These are phyloP conservation scores for Gortyna flavago DNA, from an alignment of 2,888 invertebrate genomes.

Conservation along the genomic window DNA sequence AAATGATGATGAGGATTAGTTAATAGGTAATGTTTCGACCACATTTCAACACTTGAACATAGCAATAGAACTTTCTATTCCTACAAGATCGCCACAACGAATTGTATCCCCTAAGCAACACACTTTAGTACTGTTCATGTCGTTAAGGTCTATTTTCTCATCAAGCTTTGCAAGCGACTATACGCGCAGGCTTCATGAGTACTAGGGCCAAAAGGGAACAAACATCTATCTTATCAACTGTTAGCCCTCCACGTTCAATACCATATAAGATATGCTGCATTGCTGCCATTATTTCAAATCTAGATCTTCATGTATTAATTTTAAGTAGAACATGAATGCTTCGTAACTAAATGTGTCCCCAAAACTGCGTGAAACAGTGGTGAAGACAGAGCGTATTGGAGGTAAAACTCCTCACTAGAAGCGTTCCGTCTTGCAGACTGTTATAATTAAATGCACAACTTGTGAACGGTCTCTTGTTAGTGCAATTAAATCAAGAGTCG, in stretches of 20 bases:
- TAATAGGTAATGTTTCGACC: neutral
- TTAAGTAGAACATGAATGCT: slow-evolving; percentile 11
- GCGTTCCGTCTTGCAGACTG: slow-evolving; percentile 69
- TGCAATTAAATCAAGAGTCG: slow-evolving; percentile 77
- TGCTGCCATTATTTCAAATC: neutral
- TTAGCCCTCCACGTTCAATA: neutral
- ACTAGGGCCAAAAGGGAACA: neutral
- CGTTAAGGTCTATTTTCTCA: neutral
- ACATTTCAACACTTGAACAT: neutral
- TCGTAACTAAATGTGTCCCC: slow-evolving; percentile 23
- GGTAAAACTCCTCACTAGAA: slow-evolving; percentile 57
- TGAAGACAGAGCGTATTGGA: slow-evolving; percentile 58
- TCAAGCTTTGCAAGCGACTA: too few relatives aligned
- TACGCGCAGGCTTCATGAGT: neutral
- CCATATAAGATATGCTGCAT: neutral
- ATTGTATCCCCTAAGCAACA: neutral
- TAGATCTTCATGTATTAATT: neutral
- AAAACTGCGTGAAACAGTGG: slow-evolving; percentile 34
- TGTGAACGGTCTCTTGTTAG: slow-evolving; percentile 77
- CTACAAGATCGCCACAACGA: neutral
- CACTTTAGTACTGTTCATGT: neutral
- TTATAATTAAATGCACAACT: slow-evolving; percentile 78
- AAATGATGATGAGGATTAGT: neutral
- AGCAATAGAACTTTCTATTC: neutral
- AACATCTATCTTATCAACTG: neutral